Evolutionary conservation across 2,797 vertebrate species (phyloP).

Genomic region (Natrix natrix): DNA sequence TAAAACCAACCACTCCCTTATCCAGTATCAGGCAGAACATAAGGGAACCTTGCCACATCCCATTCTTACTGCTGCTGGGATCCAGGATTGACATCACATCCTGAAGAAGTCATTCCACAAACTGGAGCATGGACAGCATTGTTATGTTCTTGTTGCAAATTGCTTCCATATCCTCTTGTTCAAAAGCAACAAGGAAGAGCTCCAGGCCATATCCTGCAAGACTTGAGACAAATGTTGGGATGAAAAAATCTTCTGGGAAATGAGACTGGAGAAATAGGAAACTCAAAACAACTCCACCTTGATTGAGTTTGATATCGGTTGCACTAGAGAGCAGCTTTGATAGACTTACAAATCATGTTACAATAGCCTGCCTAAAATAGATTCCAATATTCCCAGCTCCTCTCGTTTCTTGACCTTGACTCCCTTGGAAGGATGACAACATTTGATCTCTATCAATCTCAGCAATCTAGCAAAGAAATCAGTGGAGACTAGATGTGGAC

Average conservation of each 20-base stretch:
- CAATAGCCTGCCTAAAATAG: neutral
- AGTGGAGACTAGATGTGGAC: neutral
- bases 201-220: neutral
- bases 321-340: neutral
- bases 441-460: neutral
- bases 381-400: neutral
- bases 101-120: neutral
- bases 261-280: neutral
- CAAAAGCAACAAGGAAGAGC: neutral
- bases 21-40: neutral
- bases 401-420: neutral
- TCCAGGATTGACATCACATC: constrained; percentile 8
- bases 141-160: neutral
- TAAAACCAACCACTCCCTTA: neutral
- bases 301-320: neutral
- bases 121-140: neutral
- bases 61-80: neutral
- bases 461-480: neutral
- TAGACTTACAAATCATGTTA: neutral
- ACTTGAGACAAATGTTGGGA: neutral
- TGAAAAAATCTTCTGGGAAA: neutral
- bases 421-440: neutral
- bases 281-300: neutral
- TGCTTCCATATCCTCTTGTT: neutral
- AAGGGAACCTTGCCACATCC: neutral